These are phyloP conservation scores for Mythimna pallens DNA, from an alignment of 2,888 invertebrate genomes.

Conservation along the genomic window DNA sequence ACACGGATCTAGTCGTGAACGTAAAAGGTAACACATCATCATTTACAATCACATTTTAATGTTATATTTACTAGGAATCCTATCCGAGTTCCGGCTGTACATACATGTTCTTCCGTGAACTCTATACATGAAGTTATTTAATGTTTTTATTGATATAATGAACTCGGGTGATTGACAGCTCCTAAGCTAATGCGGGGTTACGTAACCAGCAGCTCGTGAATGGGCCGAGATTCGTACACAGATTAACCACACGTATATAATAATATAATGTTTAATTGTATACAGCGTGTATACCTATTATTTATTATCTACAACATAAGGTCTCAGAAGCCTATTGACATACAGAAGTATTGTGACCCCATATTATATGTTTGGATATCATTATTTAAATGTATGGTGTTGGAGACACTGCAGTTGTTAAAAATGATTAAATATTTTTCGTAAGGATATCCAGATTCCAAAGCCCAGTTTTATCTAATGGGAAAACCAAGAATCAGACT, in stretches of 20 bases:
- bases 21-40: slow-evolving; percentile 48
- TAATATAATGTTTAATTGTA: slow-evolving; percentile 23
- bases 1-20: slow-evolving; percentile 52
- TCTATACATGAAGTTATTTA: slow-evolving; percentile 38
- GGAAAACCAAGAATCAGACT: neutral
- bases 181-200: slow-evolving; percentile 43
- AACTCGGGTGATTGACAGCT: slow-evolving; percentile 49
- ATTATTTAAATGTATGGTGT: slow-evolving; percentile 7
- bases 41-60: slow-evolving; percentile 33
- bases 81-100: slow-evolving; percentile 61
- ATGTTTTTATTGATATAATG: slow-evolving; percentile 50
- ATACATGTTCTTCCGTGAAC: slow-evolving; percentile 58
- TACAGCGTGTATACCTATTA: slow-evolving; percentile 1
- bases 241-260: slow-evolving; percentile 11
- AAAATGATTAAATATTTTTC: neutral
- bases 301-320: slow-evolving; percentile 15
- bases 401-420: neutral
- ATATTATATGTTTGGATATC: slow-evolving; percentile 12
- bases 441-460: neutral
- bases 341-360: slow-evolving; percentile 10
- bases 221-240: slow-evolving; percentile 39
- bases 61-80: slow-evolving; percentile 53
- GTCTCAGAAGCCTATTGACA: neutral
- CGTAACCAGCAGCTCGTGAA: slow-evolving; percentile 51
- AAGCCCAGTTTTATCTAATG: neutral